Evolutionary conservation across 2,797 vertebrate genomes (phyloP).

Genomic region (Synaphobranchus kaupii): DNA sequence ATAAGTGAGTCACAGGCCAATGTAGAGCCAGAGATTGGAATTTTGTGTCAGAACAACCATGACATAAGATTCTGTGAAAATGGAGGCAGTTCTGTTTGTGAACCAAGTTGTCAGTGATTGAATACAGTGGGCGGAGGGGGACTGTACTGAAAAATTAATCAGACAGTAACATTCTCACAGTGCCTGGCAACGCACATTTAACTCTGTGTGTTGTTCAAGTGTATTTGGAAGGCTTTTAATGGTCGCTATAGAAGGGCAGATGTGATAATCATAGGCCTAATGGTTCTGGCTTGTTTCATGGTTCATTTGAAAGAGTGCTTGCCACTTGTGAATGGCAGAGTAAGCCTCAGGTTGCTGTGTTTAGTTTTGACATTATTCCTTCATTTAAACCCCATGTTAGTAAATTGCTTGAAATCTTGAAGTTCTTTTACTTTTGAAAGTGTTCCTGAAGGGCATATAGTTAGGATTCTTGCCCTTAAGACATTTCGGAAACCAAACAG

Average conservation of each 20-base stretch:
- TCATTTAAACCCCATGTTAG: neutral
- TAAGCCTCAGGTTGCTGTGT: neutral
- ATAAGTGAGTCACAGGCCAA: neutral
- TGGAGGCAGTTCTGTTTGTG: neutral
- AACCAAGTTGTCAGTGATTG: neutral
- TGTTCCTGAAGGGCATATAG: neutral
- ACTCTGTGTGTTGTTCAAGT: neutral
- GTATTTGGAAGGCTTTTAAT: neutral
- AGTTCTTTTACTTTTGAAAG: neutral
- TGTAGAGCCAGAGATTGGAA: neutral
- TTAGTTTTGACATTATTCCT: neutral
- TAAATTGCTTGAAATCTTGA: neutral
- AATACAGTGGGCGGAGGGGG: neutral
- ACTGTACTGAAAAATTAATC: neutral
- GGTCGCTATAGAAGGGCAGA: neutral
- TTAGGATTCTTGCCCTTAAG: neutral
- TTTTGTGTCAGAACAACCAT: neutral
- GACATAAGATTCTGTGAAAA: neutral
- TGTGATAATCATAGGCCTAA: neutral
- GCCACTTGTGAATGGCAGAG: neutral
- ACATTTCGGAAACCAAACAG: neutral
- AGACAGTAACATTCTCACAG: neutral
- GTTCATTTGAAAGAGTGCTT: neutral
- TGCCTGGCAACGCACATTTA: neutral
- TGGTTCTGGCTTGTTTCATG: neutral